A percentile compares a stretch with the other conserved stretches of the same genome.
phyloP scores from a whole-genome alignment of 2,113 vertebrate genomes.

The Mungos mungo region DNA sequence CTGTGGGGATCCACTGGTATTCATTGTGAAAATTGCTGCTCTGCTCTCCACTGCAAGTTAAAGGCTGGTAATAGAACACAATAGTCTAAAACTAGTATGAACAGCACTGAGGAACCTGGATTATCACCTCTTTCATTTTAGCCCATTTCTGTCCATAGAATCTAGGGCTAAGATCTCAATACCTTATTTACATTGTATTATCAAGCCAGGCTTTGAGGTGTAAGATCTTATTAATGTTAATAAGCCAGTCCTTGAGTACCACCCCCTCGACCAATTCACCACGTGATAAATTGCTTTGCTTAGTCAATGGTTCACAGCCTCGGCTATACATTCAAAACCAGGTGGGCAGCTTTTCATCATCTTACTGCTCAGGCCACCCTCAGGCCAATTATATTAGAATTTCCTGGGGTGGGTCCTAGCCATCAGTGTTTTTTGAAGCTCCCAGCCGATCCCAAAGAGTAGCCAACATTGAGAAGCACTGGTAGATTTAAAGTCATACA shows the following conservation, averaged over 20 bases:
- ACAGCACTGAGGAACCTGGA: conserved; percentile 40
- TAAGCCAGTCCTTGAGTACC: conserved; percentile 51
- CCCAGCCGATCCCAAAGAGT: background rate
- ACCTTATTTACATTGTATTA: conserved; percentile 67
- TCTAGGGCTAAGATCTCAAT: conserved; percentile 53
- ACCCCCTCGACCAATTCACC: conserved; percentile 67
- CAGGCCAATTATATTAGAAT: conserved; percentile 21
- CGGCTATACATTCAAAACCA: conserved; percentile 52
- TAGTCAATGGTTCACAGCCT: conserved; percentile 41
- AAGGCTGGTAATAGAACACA: conserved; percentile 48
- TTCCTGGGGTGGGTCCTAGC: background rate
- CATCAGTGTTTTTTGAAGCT: conserved; percentile 1
- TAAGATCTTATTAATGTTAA: conserved; percentile 78
- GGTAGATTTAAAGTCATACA: conserved; percentile 40
- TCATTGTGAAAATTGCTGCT: conserved; percentile 53
- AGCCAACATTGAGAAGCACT: background rate
- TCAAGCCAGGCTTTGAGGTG: conserved; percentile 50
- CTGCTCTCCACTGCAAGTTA: conserved; percentile 54
- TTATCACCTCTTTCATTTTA: conserved; percentile 63
- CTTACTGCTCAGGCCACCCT: conserved; percentile 27
- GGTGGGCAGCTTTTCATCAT: conserved; percentile 44
- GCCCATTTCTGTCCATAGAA: conserved; percentile 51
- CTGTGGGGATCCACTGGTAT: conserved; percentile 5
- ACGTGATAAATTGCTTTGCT: conserved; percentile 66
- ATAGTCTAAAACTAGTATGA: conserved; percentile 41